Base-by-base conservation (phyloP, 2,113 vertebrate genomes). In the Athene cunicularia region DNA sequence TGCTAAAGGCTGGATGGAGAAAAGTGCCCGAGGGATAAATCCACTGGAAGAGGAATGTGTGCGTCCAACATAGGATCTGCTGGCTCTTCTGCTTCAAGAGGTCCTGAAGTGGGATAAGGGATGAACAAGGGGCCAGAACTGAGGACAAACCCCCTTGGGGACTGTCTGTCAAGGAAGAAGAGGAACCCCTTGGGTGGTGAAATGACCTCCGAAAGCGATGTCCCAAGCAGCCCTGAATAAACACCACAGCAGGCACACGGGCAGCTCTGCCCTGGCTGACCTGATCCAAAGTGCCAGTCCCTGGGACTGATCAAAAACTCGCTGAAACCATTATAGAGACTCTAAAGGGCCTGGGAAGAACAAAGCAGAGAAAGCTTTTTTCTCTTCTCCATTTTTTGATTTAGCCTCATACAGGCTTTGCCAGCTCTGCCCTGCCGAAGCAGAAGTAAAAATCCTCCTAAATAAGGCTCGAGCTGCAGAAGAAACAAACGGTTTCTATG, bases 391-490 rank as follows among this genome's bases (percentile, higher is more conserved):
- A 53, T 0, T 77, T 79, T 94, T 49, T 92, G 66, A 67, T 83
- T 64, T 55, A 75, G 80, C 58, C n/a, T 93, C 86, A 32, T 64
- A 45, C 21, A 73, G 71, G 71, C 62, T 95, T 82, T 79, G 77
- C 75, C 86, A 89, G 80, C 83, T 91, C 71, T 74, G 56, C 71
- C 72, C 49, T 88, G 72, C 37, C 58, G 43, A 63, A 90, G 63
- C n/a, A 88, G 50, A 62, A 86, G 49, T 18, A 64, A 95, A 93
- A 95, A 68, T 59, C 67, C 71, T 96, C 90, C 90, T 82, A 87
- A 90, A 86, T 60, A 93, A 89, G 41, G 73, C 76, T 90, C 0
- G 0, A 79, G 94, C 68, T 47, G 70, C 56, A 33, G 81, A 80
- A 71, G 59, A 83, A 92, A 95, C 87, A 76, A 93, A 90, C 1